These are phyloP conservation scores for Hyperopisus bebe DNA, from an alignment of 2,113 vertebrate genomes.

Conservation along the genomic window DNA sequence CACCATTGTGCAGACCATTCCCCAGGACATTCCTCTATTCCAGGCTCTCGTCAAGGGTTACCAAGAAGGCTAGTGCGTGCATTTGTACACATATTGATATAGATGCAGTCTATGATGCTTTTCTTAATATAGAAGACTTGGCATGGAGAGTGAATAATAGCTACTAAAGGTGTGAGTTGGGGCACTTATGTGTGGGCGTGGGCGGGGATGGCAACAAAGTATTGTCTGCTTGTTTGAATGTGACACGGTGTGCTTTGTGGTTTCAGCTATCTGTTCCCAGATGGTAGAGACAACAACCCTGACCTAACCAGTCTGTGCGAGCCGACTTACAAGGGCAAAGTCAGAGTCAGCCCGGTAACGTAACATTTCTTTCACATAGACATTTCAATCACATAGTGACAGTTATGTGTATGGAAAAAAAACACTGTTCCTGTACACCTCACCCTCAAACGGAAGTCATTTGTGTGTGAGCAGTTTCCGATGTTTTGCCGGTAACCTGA, in stretches of 20 bases:
- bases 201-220: not conserved
- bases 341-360: slow-evolving; percentile 67
- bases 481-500: not conserved
- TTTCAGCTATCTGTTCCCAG: slow-evolving; percentile 72
- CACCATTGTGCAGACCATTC: slow-evolving; percentile 72
- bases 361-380: not conserved
- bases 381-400: not conserved
- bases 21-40: slow-evolving; percentile 64
- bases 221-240: not conserved
- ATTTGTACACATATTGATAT: not conserved
- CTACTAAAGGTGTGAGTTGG: not conserved
- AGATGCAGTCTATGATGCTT: not conserved
- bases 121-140: not conserved
- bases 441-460: not conserved
- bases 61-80: slow-evolving; percentile 66
- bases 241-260: slow-evolving; percentile 21
- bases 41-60: slow-evolving; percentile 69
- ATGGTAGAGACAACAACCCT: slow-evolving; percentile 67
- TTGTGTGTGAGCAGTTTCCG: not conserved
- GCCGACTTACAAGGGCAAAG: slow-evolving; percentile 38
- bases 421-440: not conserved
- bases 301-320: slow-evolving; percentile 60
- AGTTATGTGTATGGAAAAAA: not conserved
- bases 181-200: not conserved
- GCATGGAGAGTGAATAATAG: not conserved